These are phyloP conservation scores for Bradypodion ventrale DNA, from an alignment of 2,797 vertebrate species.

Conservation along the genomic window DNA sequence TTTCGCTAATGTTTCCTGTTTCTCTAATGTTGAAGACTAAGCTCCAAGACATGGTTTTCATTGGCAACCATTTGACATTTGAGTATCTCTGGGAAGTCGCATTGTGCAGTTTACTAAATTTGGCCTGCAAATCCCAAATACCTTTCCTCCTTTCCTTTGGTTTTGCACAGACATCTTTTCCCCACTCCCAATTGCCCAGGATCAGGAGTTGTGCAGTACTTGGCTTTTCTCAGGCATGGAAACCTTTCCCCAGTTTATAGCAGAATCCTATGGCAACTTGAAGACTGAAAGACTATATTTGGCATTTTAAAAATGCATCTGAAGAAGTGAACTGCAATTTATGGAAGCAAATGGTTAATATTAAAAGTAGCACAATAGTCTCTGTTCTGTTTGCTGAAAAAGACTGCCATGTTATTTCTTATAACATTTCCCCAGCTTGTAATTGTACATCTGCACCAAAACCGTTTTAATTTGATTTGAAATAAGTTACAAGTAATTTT, in stretches of 20 bases:
- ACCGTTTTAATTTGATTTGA: neutral
- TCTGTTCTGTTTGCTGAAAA: no score
- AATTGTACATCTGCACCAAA: neutral
- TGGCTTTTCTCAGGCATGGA: neutral
- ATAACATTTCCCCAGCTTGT: neutral
- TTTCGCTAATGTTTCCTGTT: no score
- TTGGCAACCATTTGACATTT: neutral
- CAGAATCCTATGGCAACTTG: no score
- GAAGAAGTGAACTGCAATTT: no score
- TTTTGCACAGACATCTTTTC: neutral
- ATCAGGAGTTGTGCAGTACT: neutral
- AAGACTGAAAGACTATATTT: no score
- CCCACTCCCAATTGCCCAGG: neutral
- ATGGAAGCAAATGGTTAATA: no score
- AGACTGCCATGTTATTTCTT: no score
- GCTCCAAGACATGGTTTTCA: slow-evolving; percentile 10
- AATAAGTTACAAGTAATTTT: neutral
- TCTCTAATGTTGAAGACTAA: slow-evolving; percentile 16
- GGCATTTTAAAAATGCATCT: no score
- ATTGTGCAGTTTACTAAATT: neutral
- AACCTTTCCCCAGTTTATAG: neutral
- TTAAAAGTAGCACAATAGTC: no score
- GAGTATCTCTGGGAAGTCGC: neutral
- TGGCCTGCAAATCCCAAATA: neutral
- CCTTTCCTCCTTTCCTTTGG: neutral